Evolutionary conservation across 2,888 invertebrate genomes (phyloP).

Genomic region (Drosophila maculinotata): DNA sequence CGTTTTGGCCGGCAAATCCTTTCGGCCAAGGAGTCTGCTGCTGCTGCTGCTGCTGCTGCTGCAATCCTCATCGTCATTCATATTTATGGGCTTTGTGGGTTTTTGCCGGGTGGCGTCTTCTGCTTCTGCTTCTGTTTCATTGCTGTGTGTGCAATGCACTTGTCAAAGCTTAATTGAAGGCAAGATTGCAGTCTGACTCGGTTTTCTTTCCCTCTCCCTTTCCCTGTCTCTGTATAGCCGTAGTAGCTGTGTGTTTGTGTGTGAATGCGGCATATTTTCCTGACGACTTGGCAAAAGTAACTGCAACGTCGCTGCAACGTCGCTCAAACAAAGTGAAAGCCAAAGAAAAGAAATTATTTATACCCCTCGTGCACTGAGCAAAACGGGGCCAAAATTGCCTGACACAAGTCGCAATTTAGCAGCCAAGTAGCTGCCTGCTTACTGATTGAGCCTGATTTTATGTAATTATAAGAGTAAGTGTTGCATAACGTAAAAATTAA

Average conservation of each 20-base stretch:
- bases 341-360: conserved; percentile 78
- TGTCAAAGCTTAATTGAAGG: conserved; percentile 84
- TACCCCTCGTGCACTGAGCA: conserved; percentile 45
- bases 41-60: conserved; percentile 8
- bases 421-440: no score
- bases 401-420: no score
- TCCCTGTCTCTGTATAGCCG: conserved; percentile 1
- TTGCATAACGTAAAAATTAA: no score
- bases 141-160: conserved; percentile 81
- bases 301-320: conserved; percentile 59
- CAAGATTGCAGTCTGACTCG: conserved; percentile 76
- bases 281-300: conserved; percentile 81
- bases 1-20: conserved; percentile 52
- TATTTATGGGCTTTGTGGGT: conserved; percentile 75
- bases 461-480: no score
- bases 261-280: conserved; percentile 78
- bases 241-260: conserved; percentile 27
- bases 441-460: no score
- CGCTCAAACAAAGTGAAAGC: conserved; percentile 72
- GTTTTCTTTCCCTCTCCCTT: conserved; percentile 30
- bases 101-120: conserved; percentile 43
- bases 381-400: conserved; percentile 4
- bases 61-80: conserved; percentile 62
- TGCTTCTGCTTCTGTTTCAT: conserved; percentile 23
- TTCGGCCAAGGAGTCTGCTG: conserved; percentile 56